Evolutionary conservation across 1,140 invertebrate genomes (phyloP), one percentile per base, ranked within the genome.

Genomic region (Copidosoma floridanum): DNA sequence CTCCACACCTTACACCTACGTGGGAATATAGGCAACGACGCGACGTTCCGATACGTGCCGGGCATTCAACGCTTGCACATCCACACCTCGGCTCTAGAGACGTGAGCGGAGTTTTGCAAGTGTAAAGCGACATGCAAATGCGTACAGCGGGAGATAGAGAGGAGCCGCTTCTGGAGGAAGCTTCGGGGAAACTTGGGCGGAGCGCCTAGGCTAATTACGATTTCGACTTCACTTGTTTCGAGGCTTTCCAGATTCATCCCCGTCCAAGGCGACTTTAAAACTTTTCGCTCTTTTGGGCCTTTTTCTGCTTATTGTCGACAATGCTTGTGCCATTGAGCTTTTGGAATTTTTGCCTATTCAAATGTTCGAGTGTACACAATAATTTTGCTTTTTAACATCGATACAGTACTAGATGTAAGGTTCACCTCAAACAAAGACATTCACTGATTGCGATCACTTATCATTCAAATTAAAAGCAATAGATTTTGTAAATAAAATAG

Each of bases 171-270:
- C 32, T 21, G n/a, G 23, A 10, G 14, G 35, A 23, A 44, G 54
- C n/a, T 32, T 32, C 51, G 63, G 41, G 56, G 68, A 72, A 73
- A 70, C 58, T 68, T 71, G 38, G n/a, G n/a, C 67, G 65, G 72
- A 75, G 73, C 71, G 67, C 61, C 52, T n/a, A n/a, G 57, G 70
- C 73, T 76, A 76, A 76, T 76, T 75, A 72, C 74, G 72, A 75
- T 75, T 70, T 76, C 70, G 72, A 76, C 68, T 74, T 74, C 63
- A 71, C 71, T 71, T 71, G 47, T n/a, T n/a, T n/a, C n/a, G n/a
- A n/a, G n/a, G n/a, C n/a, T n/a, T n/a, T n/a, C 58, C 69, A 73
- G 72, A 67, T 73, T 71, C 72, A 74, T 73, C 74, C 71, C 65
- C 61, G 63, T 57, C 12, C 29, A 11, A 8, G 26, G 47, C 3